These are phyloP conservation scores for Puntigrus tetrazona DNA, from an alignment of 2,113 vertebrate species.

Conservation along the genomic window DNA sequence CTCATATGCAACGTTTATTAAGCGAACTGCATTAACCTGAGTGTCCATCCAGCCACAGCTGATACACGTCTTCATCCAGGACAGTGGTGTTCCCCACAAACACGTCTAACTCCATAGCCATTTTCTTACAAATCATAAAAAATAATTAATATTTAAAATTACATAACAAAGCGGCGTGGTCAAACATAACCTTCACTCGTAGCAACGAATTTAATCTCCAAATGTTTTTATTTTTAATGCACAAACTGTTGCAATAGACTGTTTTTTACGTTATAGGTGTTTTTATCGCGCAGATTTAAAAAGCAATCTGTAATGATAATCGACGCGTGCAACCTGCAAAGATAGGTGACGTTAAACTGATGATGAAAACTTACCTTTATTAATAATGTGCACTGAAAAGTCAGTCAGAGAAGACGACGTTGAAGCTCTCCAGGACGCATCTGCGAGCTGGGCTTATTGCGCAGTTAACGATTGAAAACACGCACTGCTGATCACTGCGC, in stretches of 20 bases:
- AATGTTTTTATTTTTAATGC: not conserved
- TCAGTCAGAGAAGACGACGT: not conserved
- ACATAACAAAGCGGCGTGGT: not conserved
- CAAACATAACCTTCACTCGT: not conserved
- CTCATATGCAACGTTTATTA: not conserved
- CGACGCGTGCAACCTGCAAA: not conserved
- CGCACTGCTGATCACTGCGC: not conserved
- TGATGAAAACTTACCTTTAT: not conserved
- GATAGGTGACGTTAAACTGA: not conserved
- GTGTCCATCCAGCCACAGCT: constrained; percentile 88
- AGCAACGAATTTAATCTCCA: not conserved
- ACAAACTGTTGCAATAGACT: too few relatives aligned
- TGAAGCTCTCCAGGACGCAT: not conserved
- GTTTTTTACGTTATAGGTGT: not conserved
- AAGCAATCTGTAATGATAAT: not conserved
- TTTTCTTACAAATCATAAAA: constrained; percentile 54
- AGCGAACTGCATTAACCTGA: constrained; percentile 72
- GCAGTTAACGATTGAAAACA: not conserved
- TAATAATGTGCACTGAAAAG: not conserved
- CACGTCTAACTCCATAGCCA: constrained; percentile 86
- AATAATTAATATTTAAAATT: not conserved
- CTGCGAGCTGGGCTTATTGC: not conserved
- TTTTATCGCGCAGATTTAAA: not conserved
- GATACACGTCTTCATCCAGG: constrained; percentile 90
- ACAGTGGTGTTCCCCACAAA: constrained; percentile 91